phyloP scores from a whole-genome alignment of 2,888 invertebrate species.

The Cryptosula pallasiana region DNA sequence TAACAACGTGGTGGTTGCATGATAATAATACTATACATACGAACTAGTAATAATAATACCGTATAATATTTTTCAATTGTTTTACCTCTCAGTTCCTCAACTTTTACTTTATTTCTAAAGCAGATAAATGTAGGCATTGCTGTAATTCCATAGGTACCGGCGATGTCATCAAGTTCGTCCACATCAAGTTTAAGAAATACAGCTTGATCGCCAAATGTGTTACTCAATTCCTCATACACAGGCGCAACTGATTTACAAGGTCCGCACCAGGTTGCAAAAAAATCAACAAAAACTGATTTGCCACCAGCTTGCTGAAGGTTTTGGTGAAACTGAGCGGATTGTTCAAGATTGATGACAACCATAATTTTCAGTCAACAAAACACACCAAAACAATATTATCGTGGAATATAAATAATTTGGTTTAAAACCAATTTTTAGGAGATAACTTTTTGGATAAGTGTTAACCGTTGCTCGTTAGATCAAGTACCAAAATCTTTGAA shows the following conservation, averaged over 20 bases:
- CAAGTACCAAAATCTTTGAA: too few relatives aligned
- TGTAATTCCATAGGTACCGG: constrained; percentile 78
- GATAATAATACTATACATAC: too few relatives aligned
- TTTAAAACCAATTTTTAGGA: too few relatives aligned
- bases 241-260: constrained; percentile 94
- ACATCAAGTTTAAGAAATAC: constrained; percentile 92
- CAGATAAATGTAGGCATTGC: constrained; percentile 99
- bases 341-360: constrained; percentile 45
- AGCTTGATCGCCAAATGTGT: constrained; percentile 73
- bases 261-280: constrained; percentile 93
- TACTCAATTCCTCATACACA: constrained; percentile 78
- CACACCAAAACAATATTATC: too few relatives aligned
- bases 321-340: constrained; percentile 75
- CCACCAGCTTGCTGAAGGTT: constrained; percentile 79
- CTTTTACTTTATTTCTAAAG: constrained; percentile 64
- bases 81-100: constrained; percentile 73
- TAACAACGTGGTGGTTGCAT: too few relatives aligned
- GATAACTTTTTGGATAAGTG: too few relatives aligned
- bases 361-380: neutral
- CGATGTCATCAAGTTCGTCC: constrained; percentile 69
- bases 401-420: too few relatives aligned
- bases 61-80: too few relatives aligned
- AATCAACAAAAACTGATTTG: constrained; percentile 88
- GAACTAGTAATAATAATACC: too few relatives aligned
- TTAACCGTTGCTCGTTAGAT: too few relatives aligned